phyloP scores from a whole-genome alignment of 2,888 invertebrate species.

The Hybos culiciformis region DNA sequence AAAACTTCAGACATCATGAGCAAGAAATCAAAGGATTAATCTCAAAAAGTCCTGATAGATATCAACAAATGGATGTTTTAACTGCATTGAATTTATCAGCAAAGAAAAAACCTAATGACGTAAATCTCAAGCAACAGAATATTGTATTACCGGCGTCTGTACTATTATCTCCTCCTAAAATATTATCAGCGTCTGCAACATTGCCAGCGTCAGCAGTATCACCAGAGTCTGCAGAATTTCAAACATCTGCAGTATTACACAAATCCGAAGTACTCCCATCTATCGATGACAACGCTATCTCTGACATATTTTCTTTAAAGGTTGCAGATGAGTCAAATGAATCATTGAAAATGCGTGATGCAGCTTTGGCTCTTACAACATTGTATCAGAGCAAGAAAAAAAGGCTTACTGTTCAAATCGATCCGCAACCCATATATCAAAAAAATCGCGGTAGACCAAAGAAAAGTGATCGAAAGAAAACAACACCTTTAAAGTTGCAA shows the following conservation, averaged over 20 bases:
- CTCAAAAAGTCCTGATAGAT: slow-evolving; percentile 6
- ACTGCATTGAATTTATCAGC: slow-evolving; percentile 29
- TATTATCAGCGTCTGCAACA: slow-evolving; percentile 6
- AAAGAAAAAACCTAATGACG: slow-evolving; percentile 18
- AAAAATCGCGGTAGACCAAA: background rate
- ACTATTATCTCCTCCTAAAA: too few relatives aligned
- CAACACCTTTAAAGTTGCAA: background rate
- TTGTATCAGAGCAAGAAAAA: background rate
- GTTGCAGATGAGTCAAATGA: background rate
- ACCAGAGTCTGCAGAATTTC: background rate
- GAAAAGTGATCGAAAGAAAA: background rate
- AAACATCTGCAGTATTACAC: background rate
- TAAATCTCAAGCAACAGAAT: background rate
- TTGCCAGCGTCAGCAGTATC: background rate
- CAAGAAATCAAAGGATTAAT: background rate
- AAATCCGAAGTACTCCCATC: background rate
- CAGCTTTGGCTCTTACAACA: slow-evolving; percentile 4
- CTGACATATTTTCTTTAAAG: slow-evolving; percentile 1
- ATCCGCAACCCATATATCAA: background rate
- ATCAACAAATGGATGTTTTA: slow-evolving; percentile 24
- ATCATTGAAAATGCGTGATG: slow-evolving; percentile 6
- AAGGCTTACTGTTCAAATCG: background rate
- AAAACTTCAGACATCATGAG: background rate
- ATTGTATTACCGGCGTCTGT: too few relatives aligned
- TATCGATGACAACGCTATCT: slow-evolving; percentile 11